These are phyloP conservation scores for Champsocephalus gunnari DNA, from an alignment of 2,797 vertebrate genomes.

Conservation along the genomic window DNA sequence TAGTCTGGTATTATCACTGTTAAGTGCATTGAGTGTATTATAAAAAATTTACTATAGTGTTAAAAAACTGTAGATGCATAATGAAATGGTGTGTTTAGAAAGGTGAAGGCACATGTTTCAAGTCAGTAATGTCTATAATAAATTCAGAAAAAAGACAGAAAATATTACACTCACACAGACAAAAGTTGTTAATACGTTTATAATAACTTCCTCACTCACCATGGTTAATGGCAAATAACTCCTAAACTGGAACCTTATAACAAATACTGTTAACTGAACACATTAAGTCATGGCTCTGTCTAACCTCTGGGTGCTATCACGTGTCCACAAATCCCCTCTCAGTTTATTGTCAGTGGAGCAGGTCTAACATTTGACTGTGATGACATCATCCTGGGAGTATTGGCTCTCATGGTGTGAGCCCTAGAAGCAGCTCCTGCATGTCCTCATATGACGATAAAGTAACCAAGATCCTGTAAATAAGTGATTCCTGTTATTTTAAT, in stretches of 20 bases:
- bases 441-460: slow-evolving; percentile 40
- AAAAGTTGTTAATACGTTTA: not conserved
- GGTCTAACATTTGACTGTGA: slow-evolving; percentile 28
- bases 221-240: not conserved
- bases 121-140: not conserved
- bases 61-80: not conserved
- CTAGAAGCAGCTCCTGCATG: slow-evolving; percentile 13
- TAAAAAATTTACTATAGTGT: not conserved
- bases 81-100: slow-evolving; percentile 1
- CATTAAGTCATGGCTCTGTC: slow-evolving; percentile 11
- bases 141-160: not conserved
- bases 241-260: slow-evolving; percentile 6
- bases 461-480: slow-evolving; percentile 44
- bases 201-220: not conserved
- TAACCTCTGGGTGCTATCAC: slow-evolving; percentile 33
- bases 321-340: slow-evolving; percentile 42
- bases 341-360: slow-evolving; percentile 28
- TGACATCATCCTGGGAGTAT: slow-evolving; percentile 50
- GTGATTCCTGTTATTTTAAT: slow-evolving; percentile 18
- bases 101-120: not conserved
- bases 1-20: not conserved
- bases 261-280: slow-evolving; percentile 12
- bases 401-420: slow-evolving; percentile 27
- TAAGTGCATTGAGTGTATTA: not conserved
- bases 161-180: not conserved